Base-by-base conservation (phyloP, 2,113 vertebrate genomes). In the Narcine bancroftii region DNA sequence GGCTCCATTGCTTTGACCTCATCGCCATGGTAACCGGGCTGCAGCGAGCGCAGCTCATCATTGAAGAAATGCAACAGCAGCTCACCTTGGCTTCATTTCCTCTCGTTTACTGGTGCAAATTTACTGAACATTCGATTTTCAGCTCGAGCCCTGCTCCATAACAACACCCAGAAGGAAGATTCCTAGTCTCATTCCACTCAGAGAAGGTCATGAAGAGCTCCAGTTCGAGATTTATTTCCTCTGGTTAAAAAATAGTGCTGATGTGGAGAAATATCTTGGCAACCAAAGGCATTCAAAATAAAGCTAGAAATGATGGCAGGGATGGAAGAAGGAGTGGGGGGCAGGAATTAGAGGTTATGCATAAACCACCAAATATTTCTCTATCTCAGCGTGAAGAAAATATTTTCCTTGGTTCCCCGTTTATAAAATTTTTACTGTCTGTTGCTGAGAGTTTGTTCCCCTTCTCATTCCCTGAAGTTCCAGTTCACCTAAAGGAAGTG, bases 1-100 rank as follows among this genome's bases (percentile, higher is more conserved):
- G 94, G 94, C 94, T 94, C 96, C 95, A 95, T 96, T 95, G 94
- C 95, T 96, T 94, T 93, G 92, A 92, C 95, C 65, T 65, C 9
- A 94, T 97, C 95, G 95, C 96, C 92, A 94, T 97, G 93, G 95
- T 95, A 97, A 97, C 96, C 92, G 93, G 94, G 95, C 95, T 93
- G 73, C 94, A 94, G 95, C 95, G 94, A 94, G 95, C 95, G 94
- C 94, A 93, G 94, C 93, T 93, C 94, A 94, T 95, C 96, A 93
- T 93, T 92, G 92, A 95, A 95, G 96, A 96, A 96, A 91, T 26
- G 60, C 36, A 91, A 69, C 2, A 91, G 63, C 24, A 91, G 63
- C 63, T 91, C 36, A 1, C 29, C 36, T 39, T 39, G 36, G 63
- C 60, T 69, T 7, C 0, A 29, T 69, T 65, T 45, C 63, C 42